Conservation (phyloP, 2,113 vertebrate genomes). For the Turdus rufiventris region DNA sequence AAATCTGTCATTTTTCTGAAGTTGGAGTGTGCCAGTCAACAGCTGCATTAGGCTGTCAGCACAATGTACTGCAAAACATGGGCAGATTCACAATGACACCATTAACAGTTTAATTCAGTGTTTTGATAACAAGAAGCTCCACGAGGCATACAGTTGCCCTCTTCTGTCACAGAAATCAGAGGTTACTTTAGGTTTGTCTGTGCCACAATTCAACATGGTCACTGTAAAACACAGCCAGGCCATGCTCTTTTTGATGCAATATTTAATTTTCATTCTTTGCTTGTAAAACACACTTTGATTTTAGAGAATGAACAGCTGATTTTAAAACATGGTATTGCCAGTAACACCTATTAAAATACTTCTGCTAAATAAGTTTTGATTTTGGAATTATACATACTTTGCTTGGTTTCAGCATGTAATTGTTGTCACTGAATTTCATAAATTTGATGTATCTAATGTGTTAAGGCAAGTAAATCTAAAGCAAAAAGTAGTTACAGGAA, state of each 20-base stretch:
- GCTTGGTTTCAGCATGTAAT: background rate
- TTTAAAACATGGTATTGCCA: background rate
- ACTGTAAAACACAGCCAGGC: background rate
- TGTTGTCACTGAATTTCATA: background rate
- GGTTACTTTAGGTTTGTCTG: background rate
- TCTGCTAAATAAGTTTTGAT: background rate
- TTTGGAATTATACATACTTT: background rate
- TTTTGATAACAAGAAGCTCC: constrained; percentile 63
- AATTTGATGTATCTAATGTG: background rate
- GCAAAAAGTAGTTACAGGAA: background rate
- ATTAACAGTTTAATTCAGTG: constrained; percentile 70
- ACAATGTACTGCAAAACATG: constrained; percentile 44
- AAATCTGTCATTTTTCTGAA: constrained; percentile 79
- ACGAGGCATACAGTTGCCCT: constrained; percentile 64
- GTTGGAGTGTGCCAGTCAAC: constrained; percentile 84
- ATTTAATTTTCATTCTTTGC: background rate
- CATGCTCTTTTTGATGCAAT: background rate
- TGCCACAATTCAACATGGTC: background rate
- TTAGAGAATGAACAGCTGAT: background rate
- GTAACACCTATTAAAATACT: background rate
- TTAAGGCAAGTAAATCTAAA: background rate
- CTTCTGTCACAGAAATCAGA: constrained; percentile 39
- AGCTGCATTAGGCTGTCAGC: constrained; percentile 79
- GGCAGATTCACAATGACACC: constrained; percentile 58
- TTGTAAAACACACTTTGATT: background rate